Base-by-base conservation (phyloP, 1,140 invertebrate species). In the Rhopalosiphum padi region DNA sequence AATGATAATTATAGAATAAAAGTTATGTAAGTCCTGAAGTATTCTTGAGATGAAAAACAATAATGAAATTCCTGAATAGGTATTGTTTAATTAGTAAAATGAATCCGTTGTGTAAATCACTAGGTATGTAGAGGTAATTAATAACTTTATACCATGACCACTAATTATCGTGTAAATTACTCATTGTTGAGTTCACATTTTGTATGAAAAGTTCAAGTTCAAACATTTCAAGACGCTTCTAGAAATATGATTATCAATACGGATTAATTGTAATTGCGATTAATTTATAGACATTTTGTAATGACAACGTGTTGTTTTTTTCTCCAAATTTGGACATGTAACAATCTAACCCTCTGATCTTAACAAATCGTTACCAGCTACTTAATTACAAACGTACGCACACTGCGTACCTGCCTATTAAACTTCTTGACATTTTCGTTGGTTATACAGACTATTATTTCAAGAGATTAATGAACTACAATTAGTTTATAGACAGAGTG, bases 161-260 rank as follows among this genome's bases (percentile, higher is more conserved):
- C 85, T 87, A 46, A 87, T n/a, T 11, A 87, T 46, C 30, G n/a
- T 87, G 85, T 87, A 46, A 48, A 88, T 88, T 88, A 88, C 7
- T 35, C 30, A n/a, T 88, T 88, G 86, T 35, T n/a, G 18, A 88
- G 23, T 48, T 48, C 35, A 22, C 46, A 25, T 77, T 77, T 5
- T 77, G 5, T 41, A 7, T 46, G 25, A 11, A 25, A n/a, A n/a
- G 30, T 46, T 30, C 25, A 48, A n/a, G 46, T 88, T 88, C 43
- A 48, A 51, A 41, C 37, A n/a, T 46, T 25, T 43, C n/a, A 21
- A 48, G 43, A 7, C 43, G 30, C n/a, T 21, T 88, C 18, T 35
- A n/a, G 15, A 48, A 48, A 46, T 48, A 35, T 48, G 4, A 48
- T 35, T 21, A 46, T n/a, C 46, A 22, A n/a, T 87, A 51, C 6